Percentiles rank a stretch among this genome's conserved stretches.
Evolutionary conservation across 2,797 vertebrate species (phyloP).

Genomic region (Limnodromus scolopaceus): DNA sequence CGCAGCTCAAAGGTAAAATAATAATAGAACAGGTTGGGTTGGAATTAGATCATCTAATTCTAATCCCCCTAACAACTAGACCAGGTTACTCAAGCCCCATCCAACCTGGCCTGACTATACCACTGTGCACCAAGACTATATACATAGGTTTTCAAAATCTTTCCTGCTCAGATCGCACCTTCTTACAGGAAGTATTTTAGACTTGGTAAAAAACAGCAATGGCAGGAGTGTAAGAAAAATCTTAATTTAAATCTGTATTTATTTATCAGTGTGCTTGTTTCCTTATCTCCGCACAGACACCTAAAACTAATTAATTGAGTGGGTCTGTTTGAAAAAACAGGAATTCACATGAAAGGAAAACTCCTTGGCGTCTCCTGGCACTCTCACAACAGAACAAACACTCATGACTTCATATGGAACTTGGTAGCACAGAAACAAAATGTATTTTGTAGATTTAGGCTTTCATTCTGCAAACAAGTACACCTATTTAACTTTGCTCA

Average conservation of each 20-base stretch:
- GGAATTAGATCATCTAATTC: background rate
- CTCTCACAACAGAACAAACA: background rate
- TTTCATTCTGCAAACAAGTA: background rate
- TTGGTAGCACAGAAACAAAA: background rate
- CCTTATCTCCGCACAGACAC: background rate
- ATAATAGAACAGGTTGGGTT: background rate
- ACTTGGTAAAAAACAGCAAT: background rate
- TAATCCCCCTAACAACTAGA: background rate
- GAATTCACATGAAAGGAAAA: background rate
- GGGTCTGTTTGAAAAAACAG: background rate
- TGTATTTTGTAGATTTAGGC: background rate
- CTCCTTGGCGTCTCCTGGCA: background rate
- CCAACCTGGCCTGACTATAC: background rate
- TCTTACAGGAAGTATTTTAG: background rate
- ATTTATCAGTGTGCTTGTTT: background rate
- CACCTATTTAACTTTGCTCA: background rate
- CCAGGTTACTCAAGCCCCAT: background rate
- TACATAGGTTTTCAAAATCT: background rate
- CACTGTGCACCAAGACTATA: background rate
- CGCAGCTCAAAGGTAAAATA: background rate
- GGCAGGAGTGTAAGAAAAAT: background rate
- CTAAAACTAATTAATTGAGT: background rate
- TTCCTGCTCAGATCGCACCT: background rate
- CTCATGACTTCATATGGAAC: background rate
- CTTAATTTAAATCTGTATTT: background rate